Base-by-base conservation (phyloP, 2,888 invertebrate species). In the Pristionchus mayeri region DNA sequence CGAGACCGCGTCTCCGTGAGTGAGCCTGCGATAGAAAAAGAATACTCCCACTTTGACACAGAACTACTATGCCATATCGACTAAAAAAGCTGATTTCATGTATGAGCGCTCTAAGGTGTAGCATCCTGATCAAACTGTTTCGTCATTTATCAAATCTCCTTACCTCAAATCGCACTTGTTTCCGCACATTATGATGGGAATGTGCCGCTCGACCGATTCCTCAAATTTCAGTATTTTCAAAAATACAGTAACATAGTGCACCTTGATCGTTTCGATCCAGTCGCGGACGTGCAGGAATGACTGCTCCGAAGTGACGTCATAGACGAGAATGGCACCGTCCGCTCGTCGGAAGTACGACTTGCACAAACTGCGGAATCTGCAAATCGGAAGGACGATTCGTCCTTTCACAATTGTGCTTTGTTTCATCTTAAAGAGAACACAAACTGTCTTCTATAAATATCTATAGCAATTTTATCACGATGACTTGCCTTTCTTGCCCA, bases 291-390 rank as follows among this genome's bases (percentile, higher is more conserved):
- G 94, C 40, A 95, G 90, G 91, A 95, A 95, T 2, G 95, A 94
- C 71, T 94, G 92, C 89, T 95, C 95, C 88, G 94, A 94, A 24
- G 95, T 94, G 86, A 94, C 94, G 90, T 95, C 95, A 89, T 95
- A 95, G 84, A 95, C 92, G 52, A 95, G 92, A 86, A 95, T 93
- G 3, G 95, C 95, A 4, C 95, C 95, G 91, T 95, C 95, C 3
- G 95, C 95, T 83, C 95, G 93, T 3, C 95, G 93, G 91, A 95
- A 95, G 92, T 95, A 95, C 0, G 95, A 94, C 89, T 94, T 95
- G 50, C 95, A 95, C 81, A 95, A 94, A 86, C 95, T 94, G 24
- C 95, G 94, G 92, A 95, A 95, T 87, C 94, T 93, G 85, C 57
- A 84, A 54, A 27, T 30, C 27, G 13, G 44, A 44, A 44, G 7